phyloP scores from a whole-genome alignment of 2,888 invertebrate genomes.

The Drosophila aldrichi region DNA sequence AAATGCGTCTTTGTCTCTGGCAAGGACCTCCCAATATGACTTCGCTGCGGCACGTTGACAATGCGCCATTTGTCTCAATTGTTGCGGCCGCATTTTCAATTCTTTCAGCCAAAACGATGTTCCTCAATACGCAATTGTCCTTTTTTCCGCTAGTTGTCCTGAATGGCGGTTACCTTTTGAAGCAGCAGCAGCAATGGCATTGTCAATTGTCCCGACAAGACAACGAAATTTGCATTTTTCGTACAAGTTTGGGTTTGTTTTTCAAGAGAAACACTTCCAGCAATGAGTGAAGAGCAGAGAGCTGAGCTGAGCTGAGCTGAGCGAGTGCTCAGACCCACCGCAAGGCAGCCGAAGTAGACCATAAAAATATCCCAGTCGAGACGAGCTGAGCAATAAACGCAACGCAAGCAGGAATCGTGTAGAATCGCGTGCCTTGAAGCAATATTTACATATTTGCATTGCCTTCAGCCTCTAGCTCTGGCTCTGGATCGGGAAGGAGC shows the following conservation, averaged over 20 bases:
- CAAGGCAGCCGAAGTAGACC: slow-evolving; percentile 59
- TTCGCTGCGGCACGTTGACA: slow-evolving; percentile 64
- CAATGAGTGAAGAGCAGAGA: slow-evolving; percentile 22
- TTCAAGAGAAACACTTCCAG: slow-evolving; percentile 50
- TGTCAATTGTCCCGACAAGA: slow-evolving; percentile 43
- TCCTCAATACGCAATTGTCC: slow-evolving; percentile 78
- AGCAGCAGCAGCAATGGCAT: slow-evolving; percentile 44
- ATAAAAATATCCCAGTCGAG: slow-evolving; percentile 59
- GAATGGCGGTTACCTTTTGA: slow-evolving; percentile 62
- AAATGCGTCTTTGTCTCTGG: slow-evolving; percentile 54
- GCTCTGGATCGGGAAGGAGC: slow-evolving; percentile 12
- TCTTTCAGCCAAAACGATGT: slow-evolving; percentile 66
- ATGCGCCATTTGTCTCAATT: slow-evolving; percentile 66
- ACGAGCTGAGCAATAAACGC: slow-evolving; percentile 48
- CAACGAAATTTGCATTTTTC: slow-evolving; percentile 71
- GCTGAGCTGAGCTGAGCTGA: not conserved
- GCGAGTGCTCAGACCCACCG: slow-evolving; percentile 60
- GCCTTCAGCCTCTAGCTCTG: not conserved
- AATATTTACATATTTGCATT: slow-evolving; percentile 73
- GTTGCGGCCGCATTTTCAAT: slow-evolving; percentile 54
- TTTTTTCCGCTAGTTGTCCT: slow-evolving; percentile 47
- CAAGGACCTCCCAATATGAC: slow-evolving; percentile 80
- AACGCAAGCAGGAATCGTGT: slow-evolving; percentile 39
- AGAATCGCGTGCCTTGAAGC: slow-evolving; percentile 72
- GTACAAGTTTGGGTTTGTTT: slow-evolving; percentile 53